phyloP scores from a whole-genome alignment of 2,888 invertebrate genomes.

The Drosophila pullipes region DNA sequence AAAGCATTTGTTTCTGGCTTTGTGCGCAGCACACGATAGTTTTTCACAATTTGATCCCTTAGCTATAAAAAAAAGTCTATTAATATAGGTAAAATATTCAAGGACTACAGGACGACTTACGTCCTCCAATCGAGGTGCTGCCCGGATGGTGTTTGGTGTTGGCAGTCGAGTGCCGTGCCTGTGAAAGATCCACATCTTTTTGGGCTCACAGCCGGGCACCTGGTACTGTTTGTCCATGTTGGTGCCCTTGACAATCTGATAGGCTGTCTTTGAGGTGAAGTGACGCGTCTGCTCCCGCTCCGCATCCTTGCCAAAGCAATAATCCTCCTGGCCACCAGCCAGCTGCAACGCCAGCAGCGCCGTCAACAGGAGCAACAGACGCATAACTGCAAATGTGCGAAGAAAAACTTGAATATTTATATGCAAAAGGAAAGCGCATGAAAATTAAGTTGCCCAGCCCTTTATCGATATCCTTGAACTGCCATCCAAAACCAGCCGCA shows the following conservation, averaged over 20 bases:
- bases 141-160: conserved; percentile 86
- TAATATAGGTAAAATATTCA: neutral
- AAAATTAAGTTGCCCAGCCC: conserved; percentile 70
- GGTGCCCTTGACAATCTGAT: conserved; percentile 89
- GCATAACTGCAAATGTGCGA: conserved; percentile 54
- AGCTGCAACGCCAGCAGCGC: conserved; percentile 57
- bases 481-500: conserved; percentile 40
- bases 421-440: conserved; percentile 19
- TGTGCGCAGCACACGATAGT: conserved; percentile 87
- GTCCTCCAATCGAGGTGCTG: conserved; percentile 87
- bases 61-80: conserved; percentile 58
- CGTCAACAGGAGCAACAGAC: conserved; percentile 50
- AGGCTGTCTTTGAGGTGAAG: conserved; percentile 92
- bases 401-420: neutral
- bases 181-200: conserved; percentile 90
- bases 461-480: conserved; percentile 72
- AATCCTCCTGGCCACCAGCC: conserved; percentile 70
- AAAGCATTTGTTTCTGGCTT: conserved; percentile 87
- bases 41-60: conserved; percentile 88
- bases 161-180: conserved; percentile 91
- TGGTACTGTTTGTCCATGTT: conserved; percentile 87
- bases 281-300: conserved; percentile 84
- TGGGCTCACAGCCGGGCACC: conserved; percentile 89
- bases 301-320: conserved; percentile 83
- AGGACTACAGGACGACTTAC: conserved; percentile 84